These are phyloP conservation scores for Panonychus citri DNA, from an alignment of 1,140 invertebrate species.

Conservation along the genomic window DNA sequence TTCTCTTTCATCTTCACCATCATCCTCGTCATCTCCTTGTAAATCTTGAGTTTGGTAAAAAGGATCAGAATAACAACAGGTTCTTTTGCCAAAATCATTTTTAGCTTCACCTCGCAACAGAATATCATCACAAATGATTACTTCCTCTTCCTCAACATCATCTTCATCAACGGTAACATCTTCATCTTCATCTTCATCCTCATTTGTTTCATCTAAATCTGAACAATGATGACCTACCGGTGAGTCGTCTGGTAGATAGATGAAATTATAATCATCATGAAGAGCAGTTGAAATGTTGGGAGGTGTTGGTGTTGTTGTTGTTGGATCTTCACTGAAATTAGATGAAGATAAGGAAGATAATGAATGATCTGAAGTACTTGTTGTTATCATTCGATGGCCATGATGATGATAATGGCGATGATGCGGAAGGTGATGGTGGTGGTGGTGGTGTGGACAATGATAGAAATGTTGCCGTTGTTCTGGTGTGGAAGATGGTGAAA, in stretches of 20 bases:
- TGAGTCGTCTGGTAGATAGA: no score
- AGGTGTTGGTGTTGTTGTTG: neutral
- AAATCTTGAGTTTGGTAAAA: neutral
- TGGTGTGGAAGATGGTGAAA: neutral
- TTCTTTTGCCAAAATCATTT: no score
- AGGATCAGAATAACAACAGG: neutral
- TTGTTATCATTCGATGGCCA: neutral
- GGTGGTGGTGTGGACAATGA: no score
- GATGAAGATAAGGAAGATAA: slow-evolving; percentile 1
- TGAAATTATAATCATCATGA: neutral
- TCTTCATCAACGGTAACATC: no score
- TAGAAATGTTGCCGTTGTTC: no score
- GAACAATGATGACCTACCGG: no score
- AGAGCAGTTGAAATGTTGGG: neutral
- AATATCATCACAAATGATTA: no score
- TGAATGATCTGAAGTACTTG: slow-evolving; percentile 7
- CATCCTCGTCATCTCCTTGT: neutral
- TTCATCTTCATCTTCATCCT: no score
- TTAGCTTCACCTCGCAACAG: no score
- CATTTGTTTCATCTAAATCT: no score
- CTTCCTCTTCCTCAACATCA: no score
- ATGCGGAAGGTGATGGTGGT: no score
- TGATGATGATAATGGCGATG: neutral
- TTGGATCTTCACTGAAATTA: neutral
- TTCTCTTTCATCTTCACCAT: neutral